Conservation (phyloP, 2,113 vertebrate genomes). For the Struthidea cinerea region DNA sequence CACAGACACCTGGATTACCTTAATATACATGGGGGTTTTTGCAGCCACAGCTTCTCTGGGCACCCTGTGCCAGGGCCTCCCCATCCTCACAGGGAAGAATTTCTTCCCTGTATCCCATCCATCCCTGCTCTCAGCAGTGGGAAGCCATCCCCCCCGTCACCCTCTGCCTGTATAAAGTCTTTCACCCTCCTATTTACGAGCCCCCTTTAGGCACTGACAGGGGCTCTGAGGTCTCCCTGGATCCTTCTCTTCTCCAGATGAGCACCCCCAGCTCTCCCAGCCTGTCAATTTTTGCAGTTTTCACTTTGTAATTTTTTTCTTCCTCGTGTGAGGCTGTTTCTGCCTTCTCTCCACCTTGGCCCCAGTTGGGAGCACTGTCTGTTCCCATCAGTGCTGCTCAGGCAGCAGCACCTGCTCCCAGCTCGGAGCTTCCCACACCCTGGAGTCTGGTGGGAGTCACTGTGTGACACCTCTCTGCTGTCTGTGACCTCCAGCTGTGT, state of each 20-base stretch:
- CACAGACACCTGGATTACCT: background rate
- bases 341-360: background rate
- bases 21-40: background rate
- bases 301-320: too few species aligned
- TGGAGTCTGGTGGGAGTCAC: background rate
- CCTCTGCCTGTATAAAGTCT: background rate
- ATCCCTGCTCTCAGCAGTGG: background rate
- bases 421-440: background rate
- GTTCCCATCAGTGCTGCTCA: background rate
- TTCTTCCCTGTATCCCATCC: background rate
- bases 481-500: background rate
- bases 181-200: background rate
- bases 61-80: background rate
- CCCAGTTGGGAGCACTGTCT: background rate
- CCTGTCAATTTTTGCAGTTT: background rate
- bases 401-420: background rate
- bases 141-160: background rate
- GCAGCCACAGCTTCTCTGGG: background rate
- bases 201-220: background rate
- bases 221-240: background rate
- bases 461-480: background rate
- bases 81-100: fast-evolving
- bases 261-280: background rate
- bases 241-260: background rate
- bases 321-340: fast-evolving